These are phyloP conservation scores for Chalcosyrphus nemorum DNA, from an alignment of 2,888 invertebrate species.

Conservation along the genomic window DNA sequence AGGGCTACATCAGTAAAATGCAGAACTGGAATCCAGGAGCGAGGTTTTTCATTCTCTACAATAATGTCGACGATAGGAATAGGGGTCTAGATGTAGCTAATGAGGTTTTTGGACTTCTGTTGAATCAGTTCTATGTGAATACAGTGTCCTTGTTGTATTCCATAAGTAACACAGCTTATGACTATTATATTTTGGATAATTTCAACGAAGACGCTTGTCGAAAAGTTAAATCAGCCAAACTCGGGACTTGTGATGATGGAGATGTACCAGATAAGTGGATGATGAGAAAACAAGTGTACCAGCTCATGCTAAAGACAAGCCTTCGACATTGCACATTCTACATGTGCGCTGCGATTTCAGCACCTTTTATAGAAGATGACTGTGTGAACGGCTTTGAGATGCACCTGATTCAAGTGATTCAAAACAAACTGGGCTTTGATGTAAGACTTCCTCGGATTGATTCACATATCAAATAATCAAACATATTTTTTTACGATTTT, in stretches of 20 bases:
- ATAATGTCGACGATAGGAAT: slow-evolving; percentile 75
- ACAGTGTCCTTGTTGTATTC: slow-evolving; percentile 79
- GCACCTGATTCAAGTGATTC: slow-evolving; percentile 81
- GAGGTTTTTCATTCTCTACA: slow-evolving; percentile 79
- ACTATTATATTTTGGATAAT: slow-evolving; percentile 78
- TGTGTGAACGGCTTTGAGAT: slow-evolving; percentile 82
- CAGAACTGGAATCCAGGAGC: slow-evolving; percentile 81
- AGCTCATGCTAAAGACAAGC: slow-evolving; percentile 75
- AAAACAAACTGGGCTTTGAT: slow-evolving; percentile 79
- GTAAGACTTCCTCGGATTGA: slow-evolving; percentile 78
- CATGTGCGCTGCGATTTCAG: slow-evolving; percentile 83
- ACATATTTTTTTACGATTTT: too few relatives aligned
- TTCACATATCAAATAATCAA: too few relatives aligned
- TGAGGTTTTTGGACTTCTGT: slow-evolving; percentile 77
- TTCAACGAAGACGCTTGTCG: slow-evolving; percentile 78
- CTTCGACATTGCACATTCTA: slow-evolving; percentile 83
- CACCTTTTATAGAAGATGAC: slow-evolving; percentile 83
- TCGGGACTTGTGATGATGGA: slow-evolving; percentile 77
- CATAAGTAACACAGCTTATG: slow-evolving; percentile 76
- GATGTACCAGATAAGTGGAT: slow-evolving; percentile 68
- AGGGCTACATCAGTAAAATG: slow-evolving; percentile 75
- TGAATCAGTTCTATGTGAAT: slow-evolving; percentile 77
- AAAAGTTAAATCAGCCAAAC: slow-evolving; percentile 57
- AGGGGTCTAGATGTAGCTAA: slow-evolving; percentile 73
- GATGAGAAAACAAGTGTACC: slow-evolving; percentile 72